Evolutionary conservation across 2,113 vertebrate species (phyloP).

Genomic region (Polypterus senegalus): DNA sequence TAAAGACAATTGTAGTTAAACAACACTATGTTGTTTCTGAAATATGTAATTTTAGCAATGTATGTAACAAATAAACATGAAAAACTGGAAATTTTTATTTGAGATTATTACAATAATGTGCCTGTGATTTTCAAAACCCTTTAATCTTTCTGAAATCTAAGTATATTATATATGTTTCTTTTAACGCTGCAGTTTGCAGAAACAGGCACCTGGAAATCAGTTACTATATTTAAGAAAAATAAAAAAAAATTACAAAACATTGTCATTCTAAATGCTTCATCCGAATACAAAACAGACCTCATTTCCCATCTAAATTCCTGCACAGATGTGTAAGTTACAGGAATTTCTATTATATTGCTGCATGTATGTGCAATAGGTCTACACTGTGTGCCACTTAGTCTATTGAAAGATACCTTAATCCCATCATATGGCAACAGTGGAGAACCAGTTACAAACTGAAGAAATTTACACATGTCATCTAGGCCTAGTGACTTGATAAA

Average conservation of each 20-base stretch:
- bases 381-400: not conserved
- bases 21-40: too few species aligned
- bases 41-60: too few species aligned
- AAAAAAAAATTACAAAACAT: not conserved
- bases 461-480: not conserved
- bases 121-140: too few species aligned
- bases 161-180: too few species aligned
- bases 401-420: not conserved
- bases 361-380: conserved; percentile 1
- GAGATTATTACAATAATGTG: too few species aligned
- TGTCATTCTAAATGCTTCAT: conserved; percentile 1
- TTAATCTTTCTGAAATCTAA: too few species aligned
- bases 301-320: not conserved
- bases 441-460: conserved; percentile 1
- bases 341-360: not conserved
- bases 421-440: not conserved
- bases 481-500: not conserved
- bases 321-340: not conserved
- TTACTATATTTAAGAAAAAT: too few species aligned
- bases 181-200: too few species aligned
- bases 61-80: too few species aligned
- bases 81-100: too few species aligned
- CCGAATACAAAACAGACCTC: not conserved
- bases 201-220: too few species aligned
- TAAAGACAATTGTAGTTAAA: too few species aligned